phyloP scores from a whole-genome alignment of 2,888 invertebrate genomes.

The Portevinia maculata region DNA sequence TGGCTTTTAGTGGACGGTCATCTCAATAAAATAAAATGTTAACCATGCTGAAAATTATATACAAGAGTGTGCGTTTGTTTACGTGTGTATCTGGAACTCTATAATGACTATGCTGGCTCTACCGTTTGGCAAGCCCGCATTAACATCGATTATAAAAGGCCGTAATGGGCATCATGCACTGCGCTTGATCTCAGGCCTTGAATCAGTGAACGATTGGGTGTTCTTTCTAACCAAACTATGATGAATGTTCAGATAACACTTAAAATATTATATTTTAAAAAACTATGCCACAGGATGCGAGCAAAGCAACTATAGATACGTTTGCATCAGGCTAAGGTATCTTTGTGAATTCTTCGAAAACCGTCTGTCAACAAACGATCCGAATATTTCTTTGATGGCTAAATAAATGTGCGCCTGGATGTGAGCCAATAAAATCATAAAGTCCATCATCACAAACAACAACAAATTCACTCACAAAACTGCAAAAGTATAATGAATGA shows the following conservation, averaged over 20 bases:
- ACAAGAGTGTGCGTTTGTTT: slow-evolving; percentile 2
- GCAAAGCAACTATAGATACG: background rate
- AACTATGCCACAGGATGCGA: too few relatives aligned
- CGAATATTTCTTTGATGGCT: slow-evolving; percentile 11
- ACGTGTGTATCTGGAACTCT: slow-evolving; percentile 42
- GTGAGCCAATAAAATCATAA: slow-evolving; percentile 50
- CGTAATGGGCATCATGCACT: slow-evolving; percentile 61
- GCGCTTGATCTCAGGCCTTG: background rate
- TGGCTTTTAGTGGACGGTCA: slow-evolving; percentile 73
- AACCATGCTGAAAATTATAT: slow-evolving; percentile 53
- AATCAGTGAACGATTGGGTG: slow-evolving; percentile 21
- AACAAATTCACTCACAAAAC: slow-evolving; percentile 19
- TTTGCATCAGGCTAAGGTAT: background rate
- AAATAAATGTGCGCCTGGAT: background rate
- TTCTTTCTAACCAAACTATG: slow-evolving; percentile 30
- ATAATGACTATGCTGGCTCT: slow-evolving; percentile 69
- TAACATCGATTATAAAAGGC: slow-evolving; percentile 71
- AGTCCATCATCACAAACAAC: slow-evolving; percentile 29
- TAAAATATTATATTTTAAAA: background rate
- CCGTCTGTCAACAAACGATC: slow-evolving; percentile 44
- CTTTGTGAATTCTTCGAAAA: slow-evolving; percentile 40
- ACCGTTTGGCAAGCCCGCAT: slow-evolving; percentile 66
- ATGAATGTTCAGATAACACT: slow-evolving; percentile 49
- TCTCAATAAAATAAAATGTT: slow-evolving; percentile 56
- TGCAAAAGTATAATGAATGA: slow-evolving; percentile 45